Percentiles rank a stretch among this genome's conserved stretches.
These are phyloP conservation scores for Muscicapa striata DNA, from an alignment of 2,797 vertebrate genomes.

Conservation along the genomic window DNA sequence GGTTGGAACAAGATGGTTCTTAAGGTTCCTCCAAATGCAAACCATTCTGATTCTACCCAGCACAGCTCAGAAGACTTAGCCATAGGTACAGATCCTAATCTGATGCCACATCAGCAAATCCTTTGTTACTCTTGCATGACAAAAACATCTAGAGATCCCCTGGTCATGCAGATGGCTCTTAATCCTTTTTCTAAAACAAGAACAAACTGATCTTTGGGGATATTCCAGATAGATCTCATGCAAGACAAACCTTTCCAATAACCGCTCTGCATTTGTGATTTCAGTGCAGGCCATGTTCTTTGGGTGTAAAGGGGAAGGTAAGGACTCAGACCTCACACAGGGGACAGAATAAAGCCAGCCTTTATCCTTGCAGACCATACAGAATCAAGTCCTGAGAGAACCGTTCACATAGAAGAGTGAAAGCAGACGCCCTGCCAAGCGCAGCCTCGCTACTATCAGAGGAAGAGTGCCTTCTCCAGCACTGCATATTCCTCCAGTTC, in stretches of 20 bases:
- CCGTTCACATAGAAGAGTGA: not conserved
- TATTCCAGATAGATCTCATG: not conserved
- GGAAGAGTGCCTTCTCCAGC: not conserved
- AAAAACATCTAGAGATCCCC: not conserved
- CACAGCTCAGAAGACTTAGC: not conserved
- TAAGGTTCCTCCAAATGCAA: not conserved
- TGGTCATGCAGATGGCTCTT: not conserved
- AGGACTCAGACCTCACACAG: not conserved
- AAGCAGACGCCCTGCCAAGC: accelerated
- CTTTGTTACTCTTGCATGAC: not conserved
- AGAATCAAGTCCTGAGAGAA: not conserved
- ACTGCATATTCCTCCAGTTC: not conserved
- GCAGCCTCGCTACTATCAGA: not conserved
- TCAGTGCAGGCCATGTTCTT: not conserved
- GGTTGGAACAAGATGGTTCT: not conserved
- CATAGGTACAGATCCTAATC: not conserved
- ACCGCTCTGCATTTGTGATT: not conserved
- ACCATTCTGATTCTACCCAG: not conserved
- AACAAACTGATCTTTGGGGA: not conserved
- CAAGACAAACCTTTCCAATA: not conserved
- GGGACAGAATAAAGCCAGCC: not conserved
- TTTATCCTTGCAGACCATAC: constrained; percentile 18
- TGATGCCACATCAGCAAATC: not conserved
- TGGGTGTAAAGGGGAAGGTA: accelerated
- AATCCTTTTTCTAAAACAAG: not conserved